These are phyloP conservation scores for Miniopterus natalensis DNA, from an alignment of 2,113 vertebrate species.

Conservation along the genomic window DNA sequence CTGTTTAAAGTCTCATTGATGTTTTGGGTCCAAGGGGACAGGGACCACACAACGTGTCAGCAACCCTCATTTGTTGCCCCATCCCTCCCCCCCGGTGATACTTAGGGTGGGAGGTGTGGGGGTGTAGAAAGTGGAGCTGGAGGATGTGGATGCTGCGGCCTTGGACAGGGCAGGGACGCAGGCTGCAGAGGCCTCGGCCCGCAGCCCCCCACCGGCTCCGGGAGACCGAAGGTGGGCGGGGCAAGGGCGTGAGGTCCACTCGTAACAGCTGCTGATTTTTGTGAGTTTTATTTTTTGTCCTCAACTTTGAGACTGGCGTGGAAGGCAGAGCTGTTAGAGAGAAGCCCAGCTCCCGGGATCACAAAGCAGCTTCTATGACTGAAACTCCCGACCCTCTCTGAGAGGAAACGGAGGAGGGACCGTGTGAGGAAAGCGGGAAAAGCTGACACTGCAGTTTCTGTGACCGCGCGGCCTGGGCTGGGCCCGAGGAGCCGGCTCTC, in stretches of 20 bases:
- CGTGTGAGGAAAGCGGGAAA: constrained; percentile 81
- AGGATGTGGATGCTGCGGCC: not conserved
- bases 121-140: not conserved
- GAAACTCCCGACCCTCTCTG: constrained; percentile 81
- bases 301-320: not conserved
- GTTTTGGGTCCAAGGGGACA: constrained; percentile 35
- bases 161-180: not conserved
- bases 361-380: constrained; percentile 79
- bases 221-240: not conserved
- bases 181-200: not conserved
- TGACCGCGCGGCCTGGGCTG: constrained; percentile 86
- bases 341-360: constrained; percentile 51
- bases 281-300: not conserved
- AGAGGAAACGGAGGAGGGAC: constrained; percentile 86
- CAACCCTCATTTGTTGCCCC: not conserved
- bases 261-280: not conserved
- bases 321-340: constrained; percentile 60
- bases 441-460: constrained; percentile 84
- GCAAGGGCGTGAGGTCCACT: not conserved
- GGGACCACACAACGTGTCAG: not conserved
- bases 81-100: not conserved
- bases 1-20: not conserved
- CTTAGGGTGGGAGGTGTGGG: not conserved
- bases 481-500: constrained; percentile 81
- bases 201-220: not conserved